Evolutionary conservation across 2,113 vertebrate genomes (phyloP), one percentile per base, ranked within the genome.

Genomic region (Prochilodus magdalenae): DNA sequence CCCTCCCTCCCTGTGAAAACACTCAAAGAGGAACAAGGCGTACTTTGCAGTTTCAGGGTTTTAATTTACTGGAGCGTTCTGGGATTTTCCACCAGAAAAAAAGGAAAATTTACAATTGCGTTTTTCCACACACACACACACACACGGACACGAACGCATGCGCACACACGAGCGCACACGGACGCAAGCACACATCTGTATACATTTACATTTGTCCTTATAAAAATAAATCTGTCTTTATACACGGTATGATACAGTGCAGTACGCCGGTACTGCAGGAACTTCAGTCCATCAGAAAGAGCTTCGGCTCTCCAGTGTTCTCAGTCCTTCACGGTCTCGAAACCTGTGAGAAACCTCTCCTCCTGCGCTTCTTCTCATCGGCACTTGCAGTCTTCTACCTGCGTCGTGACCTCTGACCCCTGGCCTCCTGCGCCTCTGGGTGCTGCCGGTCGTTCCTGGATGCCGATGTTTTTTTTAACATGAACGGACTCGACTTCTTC

Each of bases 171-270:
- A 4, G 40, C 40, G 33, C 33, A 6, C 33, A 36, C 8, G 15
- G 47, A 36, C 44, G 7, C 63, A 67, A 33, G 62, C 57, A 63
- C 51, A 79, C 40, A 75, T 77, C 81, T 93, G 82, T 92, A 94
- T 91, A 93, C 85, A 89, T 91, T 89, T 92, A 94, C 92, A 94
- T 87, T 59, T 86, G 86, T 92, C 86, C 29, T 72, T 91, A 91
- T 91, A 93, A 94, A 94, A 93, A 94, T 93, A 94, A 88, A 92
- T 92, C 88, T 82, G 74, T 94, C 90, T 91, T 82, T 93, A 90
- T 94, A 90, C 90, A 93, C 91, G 93, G 82, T 90, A 84, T 93
- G 92, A 92, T 94, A 95, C 94, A 94, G 84, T 91, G 91, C 88
- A 83, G 85, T 88, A 82, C 86, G 65, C 86, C 80, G 86, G 83